A percentile compares a stretch with the other conserved stretches of the same genome.
phyloP scores from a whole-genome alignment of 2,888 invertebrate genomes.

The Rhingia rostrata region DNA sequence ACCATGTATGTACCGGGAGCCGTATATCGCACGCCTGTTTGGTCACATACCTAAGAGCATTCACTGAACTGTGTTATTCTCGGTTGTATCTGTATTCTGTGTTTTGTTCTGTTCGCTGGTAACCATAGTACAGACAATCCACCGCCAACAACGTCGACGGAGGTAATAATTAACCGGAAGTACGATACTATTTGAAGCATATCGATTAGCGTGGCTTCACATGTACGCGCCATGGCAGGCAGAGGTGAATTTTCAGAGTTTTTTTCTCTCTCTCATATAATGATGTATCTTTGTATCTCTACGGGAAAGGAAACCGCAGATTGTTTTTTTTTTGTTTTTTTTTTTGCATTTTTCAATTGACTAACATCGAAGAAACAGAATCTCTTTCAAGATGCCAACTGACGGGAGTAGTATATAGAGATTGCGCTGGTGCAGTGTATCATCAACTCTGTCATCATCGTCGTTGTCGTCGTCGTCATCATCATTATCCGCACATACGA shows the following conservation, averaged over 20 bases:
- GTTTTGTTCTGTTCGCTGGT: conserved; percentile 40
- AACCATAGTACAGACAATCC: conserved; percentile 53
- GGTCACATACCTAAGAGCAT: conserved; percentile 67
- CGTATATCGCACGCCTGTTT: conserved; percentile 61
- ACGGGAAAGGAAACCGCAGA: conserved; percentile 60
- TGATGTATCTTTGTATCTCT: conserved; percentile 25
- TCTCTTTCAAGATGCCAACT: conserved; percentile 43
- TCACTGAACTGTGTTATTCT: conserved; percentile 72
- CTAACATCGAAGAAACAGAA: conserved; percentile 56
- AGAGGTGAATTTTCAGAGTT: conserved; percentile 46
- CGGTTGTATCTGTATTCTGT: conserved; percentile 53
- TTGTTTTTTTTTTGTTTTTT: conserved; percentile 37
- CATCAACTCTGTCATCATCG: conserved; percentile 45
- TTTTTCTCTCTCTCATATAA: conserved; percentile 29
- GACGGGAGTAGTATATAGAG: conserved; percentile 20
- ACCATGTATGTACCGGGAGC: conserved; percentile 60
- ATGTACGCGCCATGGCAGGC: conserved; percentile 42
- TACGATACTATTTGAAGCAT: conserved; percentile 74
- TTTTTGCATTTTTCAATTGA: conserved; percentile 18
- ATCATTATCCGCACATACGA: conserved; percentile 26
- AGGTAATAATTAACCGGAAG: conserved; percentile 74
- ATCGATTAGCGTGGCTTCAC: conserved; percentile 73
- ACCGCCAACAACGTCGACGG: conserved; percentile 63
- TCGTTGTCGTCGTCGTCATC: conserved; percentile 21
- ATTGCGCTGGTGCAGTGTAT: conserved; percentile 42